phyloP scores from a whole-genome alignment of 2,888 invertebrate genomes.

The Melitaea athalia region DNA sequence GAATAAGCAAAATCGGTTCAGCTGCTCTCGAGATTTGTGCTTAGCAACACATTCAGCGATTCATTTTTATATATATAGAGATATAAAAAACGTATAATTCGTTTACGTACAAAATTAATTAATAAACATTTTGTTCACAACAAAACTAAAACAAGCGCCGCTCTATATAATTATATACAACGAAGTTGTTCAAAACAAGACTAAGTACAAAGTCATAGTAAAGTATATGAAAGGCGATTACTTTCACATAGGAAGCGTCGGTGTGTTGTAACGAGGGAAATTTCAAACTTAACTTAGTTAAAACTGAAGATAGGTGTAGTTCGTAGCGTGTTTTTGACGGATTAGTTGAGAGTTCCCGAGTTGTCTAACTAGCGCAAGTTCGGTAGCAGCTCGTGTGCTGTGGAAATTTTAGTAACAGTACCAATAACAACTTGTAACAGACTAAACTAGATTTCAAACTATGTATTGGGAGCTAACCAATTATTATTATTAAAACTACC shows the following conservation, averaged over 20 bases:
- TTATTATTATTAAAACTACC: slow-evolving; percentile 4
- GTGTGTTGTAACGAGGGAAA: slow-evolving; percentile 36
- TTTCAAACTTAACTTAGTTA: slow-evolving; percentile 41
- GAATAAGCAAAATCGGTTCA: too few species aligned
- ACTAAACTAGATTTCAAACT: slow-evolving; percentile 32
- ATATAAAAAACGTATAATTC: too few species aligned
- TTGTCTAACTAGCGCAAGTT: slow-evolving; percentile 31
- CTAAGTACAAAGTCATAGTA: slow-evolving; percentile 17
- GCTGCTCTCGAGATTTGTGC: too few species aligned
- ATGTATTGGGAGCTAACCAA: slow-evolving; percentile 16
- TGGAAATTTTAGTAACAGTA: slow-evolving; percentile 32
- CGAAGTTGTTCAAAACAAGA: slow-evolving; percentile 21
- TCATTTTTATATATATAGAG: too few species aligned
- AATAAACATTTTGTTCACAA: not conserved
- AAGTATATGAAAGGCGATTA: slow-evolving; percentile 35
- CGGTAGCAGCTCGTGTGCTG: slow-evolving; percentile 23
- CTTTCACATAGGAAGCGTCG: slow-evolving; percentile 32
- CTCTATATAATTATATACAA: not conserved
- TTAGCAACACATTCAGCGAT: too few species aligned
- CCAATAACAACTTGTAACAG: slow-evolving; percentile 27
- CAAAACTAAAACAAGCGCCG: not conserved
- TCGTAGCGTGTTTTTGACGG: slow-evolving; percentile 65
- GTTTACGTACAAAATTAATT: not conserved
- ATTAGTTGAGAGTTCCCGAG: slow-evolving; percentile 51
- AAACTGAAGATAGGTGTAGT: slow-evolving; percentile 49